Evolutionary conservation across 1,140 invertebrate species (phyloP).

Genomic region (Scaptomyza montana): DNA sequence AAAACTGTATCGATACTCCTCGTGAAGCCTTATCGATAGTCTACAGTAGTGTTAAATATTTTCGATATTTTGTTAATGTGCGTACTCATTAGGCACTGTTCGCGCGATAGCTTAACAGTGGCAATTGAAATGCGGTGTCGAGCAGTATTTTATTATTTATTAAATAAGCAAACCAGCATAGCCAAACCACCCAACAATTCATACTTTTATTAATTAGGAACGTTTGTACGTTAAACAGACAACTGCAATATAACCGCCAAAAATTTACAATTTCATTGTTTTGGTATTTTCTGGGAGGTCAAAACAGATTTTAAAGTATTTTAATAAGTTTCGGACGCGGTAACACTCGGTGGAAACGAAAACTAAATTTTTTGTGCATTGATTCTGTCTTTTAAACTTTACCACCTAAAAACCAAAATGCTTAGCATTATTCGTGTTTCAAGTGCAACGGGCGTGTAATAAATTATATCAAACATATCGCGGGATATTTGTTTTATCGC

Average conservation of each 20-base stretch:
- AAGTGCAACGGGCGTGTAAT: slow-evolving; percentile 32
- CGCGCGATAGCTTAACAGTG: no score
- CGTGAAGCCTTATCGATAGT: no score
- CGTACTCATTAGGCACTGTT: no score
- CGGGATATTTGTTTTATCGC: slow-evolving; percentile 11
- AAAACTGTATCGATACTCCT: no score
- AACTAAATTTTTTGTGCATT: slow-evolving; percentile 50
- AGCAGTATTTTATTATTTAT: no score
- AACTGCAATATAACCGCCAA: not conserved
- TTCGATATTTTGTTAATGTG: no score
- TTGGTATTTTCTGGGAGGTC: slow-evolving; percentile 8
- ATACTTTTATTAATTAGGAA: no score
- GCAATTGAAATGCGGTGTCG: no score
- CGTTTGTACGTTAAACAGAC: no score
- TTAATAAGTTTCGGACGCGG: not conserved
- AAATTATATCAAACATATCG: slow-evolving; percentile 1
- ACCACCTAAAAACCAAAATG: slow-evolving; percentile 36
- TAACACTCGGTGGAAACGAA: slow-evolving; percentile 34
- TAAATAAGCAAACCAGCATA: no score
- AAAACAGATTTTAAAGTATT: not conserved
- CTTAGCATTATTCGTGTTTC: slow-evolving; percentile 8
- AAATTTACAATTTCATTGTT: not conserved
- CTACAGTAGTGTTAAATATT: no score
- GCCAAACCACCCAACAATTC: no score
- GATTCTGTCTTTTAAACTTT: slow-evolving; percentile 40